A percentile compares a stretch with the other conserved stretches of the same genome.
phyloP scores from a whole-genome alignment of 2,888 invertebrate genomes.

The Eupsilia transversa region DNA sequence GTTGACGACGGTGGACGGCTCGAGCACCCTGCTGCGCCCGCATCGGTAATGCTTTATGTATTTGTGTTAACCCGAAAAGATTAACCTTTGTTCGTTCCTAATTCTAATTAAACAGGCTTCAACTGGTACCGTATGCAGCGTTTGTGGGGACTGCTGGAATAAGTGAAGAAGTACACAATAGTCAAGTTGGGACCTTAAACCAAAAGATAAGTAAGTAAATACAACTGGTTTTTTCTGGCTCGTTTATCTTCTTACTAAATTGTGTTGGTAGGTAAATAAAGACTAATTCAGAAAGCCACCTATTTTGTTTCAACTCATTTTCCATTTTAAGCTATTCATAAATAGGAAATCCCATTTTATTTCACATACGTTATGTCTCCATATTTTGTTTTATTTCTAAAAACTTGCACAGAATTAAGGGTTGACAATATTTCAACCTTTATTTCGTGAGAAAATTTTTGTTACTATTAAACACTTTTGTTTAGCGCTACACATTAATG shows the following conservation, averaged over 20 bases:
- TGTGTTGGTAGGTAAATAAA: not conserved
- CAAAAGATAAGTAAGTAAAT: not conserved
- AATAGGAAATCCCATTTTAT: not conserved
- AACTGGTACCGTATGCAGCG: not conserved
- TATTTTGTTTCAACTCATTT: not conserved
- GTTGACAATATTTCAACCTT: not conserved
- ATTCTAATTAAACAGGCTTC: not conserved
- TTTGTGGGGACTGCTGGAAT: not conserved
- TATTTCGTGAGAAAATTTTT: not conserved
- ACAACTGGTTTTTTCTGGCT: not conserved
- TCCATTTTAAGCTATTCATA: not conserved
- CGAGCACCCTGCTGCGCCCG: slow-evolving; percentile 2
- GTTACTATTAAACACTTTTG: slow-evolving; percentile 1
- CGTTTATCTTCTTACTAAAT: not conserved
- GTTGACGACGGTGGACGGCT: slow-evolving; percentile 22
- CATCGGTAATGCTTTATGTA: slow-evolving; percentile 9
- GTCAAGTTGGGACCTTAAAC: no score
- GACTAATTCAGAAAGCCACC: not conserved
- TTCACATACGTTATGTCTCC: not conserved
- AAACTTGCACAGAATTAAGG: not conserved
- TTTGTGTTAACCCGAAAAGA: slow-evolving; percentile 26
- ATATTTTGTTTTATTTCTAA: not conserved
- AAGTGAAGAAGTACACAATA: not conserved
- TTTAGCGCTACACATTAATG: not conserved
- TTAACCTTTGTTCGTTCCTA: not conserved